Conservation (phyloP, 2,113 vertebrate genomes). For the Laticauda colubrina region DNA sequence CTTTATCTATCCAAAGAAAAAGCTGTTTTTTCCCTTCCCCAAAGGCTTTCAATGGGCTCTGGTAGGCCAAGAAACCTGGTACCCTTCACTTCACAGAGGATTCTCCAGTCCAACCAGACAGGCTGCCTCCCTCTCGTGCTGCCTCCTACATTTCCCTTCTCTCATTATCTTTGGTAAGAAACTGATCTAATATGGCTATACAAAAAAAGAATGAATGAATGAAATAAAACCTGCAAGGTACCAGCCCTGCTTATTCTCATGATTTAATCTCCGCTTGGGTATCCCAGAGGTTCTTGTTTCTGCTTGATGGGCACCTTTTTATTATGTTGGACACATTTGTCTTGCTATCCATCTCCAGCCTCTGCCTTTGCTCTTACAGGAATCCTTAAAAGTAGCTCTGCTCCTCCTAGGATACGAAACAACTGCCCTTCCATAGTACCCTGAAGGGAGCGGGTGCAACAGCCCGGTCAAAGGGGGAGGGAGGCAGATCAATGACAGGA, state of each 20-base stretch:
- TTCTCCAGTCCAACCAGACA: background rate
- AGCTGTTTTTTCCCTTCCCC: background rate
- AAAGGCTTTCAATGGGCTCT: background rate
- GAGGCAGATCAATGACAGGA: background rate
- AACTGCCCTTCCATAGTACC: background rate
- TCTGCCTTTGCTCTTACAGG: background rate
- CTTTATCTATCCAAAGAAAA: background rate
- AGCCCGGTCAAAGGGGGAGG: background rate
- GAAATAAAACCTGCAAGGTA: background rate
- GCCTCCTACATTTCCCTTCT: background rate
- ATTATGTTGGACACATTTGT: background rate
- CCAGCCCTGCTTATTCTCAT: background rate
- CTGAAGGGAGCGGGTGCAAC: background rate
- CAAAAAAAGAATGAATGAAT: background rate
- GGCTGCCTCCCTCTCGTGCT: background rate
- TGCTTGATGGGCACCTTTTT: background rate
- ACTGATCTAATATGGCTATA: background rate
- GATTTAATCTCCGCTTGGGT: background rate
- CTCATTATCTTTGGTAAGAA: background rate
- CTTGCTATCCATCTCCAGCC: background rate
- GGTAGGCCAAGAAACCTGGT: background rate
- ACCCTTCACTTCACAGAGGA: background rate
- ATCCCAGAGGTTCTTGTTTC: background rate
- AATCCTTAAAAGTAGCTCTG: background rate
- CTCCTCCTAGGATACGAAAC: background rate